Evolutionary conservation across 1,140 invertebrate species (phyloP), one percentile per base, ranked within the genome.

Genomic region (Diprion similis): DNA sequence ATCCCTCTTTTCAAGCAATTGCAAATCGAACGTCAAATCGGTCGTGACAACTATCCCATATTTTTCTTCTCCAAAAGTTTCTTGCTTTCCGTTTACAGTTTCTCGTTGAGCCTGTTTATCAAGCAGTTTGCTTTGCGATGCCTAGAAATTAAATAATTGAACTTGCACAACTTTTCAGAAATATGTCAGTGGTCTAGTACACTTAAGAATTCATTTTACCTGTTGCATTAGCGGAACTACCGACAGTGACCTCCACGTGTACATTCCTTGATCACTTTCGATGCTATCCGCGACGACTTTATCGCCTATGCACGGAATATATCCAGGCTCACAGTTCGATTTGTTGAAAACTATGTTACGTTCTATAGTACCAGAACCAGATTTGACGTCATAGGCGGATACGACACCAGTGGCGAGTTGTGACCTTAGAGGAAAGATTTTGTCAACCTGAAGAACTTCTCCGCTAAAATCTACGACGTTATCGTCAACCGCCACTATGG

Each of bases 211-310:
- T n/a, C 71, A 67, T 78, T 75, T 71, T 13, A 64, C 70, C 69
- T 37, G 46, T 76, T 83, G 76, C 18, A 74, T 37, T 13, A 86
- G 4, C 24, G 88, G 87, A 71, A 86, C 80, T 19, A 92, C 80
- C 75, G 89, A 89, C 68, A 93, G 74, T 18, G 91, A 91, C 73
- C 93, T 84, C 92, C 92, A 93, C n/a, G 76, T 83, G 73, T 83
- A 89, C 6, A 75, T 70, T 15, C 87, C 88, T 86, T 93, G 92
- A 74, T 91, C 90, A 82, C 92, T 94, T 85, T 94, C 92, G 75
- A 94, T 92, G 24, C 90, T 88, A 79, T 93, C 90, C 13, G 89
- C 87, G 69, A 90, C 79, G 15, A 93, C 90, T 84, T 88, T 89
- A 76, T 92, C 90, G 13, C 89, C 90, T 45, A 90, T 76, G 72